These are phyloP conservation scores for Sipha flava DNA, from an alignment of 1,140 invertebrate species.

Conservation along the genomic window DNA sequence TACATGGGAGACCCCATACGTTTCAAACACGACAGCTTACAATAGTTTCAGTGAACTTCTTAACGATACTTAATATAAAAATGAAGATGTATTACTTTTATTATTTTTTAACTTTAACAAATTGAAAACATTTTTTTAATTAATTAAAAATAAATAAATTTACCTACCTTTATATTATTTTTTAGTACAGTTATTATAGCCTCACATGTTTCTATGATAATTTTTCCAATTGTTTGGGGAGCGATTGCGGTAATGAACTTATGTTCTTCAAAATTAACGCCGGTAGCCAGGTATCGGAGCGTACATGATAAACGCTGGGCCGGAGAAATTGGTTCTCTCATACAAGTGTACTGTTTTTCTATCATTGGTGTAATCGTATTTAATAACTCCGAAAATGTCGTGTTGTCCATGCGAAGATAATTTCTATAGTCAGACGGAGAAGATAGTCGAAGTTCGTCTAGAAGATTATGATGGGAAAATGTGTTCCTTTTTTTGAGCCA, in stretches of 20 bases:
- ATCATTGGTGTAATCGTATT: too few relatives aligned
- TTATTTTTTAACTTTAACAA: background rate
- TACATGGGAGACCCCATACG: background rate
- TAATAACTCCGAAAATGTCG: too few relatives aligned
- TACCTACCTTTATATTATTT: background rate
- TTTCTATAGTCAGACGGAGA: too few relatives aligned
- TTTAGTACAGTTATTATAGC: background rate
- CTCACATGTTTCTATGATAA: background rate
- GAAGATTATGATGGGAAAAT: too few relatives aligned
- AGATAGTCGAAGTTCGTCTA: too few relatives aligned
- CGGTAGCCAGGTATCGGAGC: background rate
- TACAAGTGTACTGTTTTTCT: too few relatives aligned
- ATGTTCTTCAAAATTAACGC: background rate
- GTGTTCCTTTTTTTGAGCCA: too few relatives aligned
- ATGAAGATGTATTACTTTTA: background rate
- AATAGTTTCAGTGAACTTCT: background rate
- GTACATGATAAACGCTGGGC: too few relatives aligned
- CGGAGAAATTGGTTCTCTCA: too few relatives aligned
- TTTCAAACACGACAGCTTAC: background rate
- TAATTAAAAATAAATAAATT: background rate
- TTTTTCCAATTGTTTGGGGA: conserved; percentile 6
- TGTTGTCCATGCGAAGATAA: too few relatives aligned
- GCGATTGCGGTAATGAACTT: background rate
- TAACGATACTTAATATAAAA: background rate
- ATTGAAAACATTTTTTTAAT: background rate